Percentiles rank a stretch among this genome's conserved stretches.
Conservation (phyloP, 2,113 vertebrate genomes). For the Stictonetta naevosa region DNA sequence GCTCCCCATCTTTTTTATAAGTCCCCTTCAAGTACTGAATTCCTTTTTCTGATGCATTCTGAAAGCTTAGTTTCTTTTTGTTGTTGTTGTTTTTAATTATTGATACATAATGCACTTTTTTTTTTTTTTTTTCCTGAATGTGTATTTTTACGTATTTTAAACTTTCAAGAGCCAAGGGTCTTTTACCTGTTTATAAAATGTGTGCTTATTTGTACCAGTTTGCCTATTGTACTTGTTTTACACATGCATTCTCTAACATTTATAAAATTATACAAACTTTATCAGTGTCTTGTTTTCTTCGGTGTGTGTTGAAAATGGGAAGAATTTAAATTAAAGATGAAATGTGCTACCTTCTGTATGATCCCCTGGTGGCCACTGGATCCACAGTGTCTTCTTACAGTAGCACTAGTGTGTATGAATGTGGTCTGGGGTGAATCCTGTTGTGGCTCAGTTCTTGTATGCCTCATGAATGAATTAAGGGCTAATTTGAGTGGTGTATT, state of each 20-base stretch:
- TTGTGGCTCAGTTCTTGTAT: neutral
- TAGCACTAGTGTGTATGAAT: accelerated
- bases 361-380: neutral
- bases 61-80: neutral
- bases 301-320: neutral
- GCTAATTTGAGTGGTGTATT: neutral
- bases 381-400: neutral
- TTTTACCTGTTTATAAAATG: neutral
- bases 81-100: neutral
- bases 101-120: neutral
- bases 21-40: too few species aligned
- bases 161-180: neutral
- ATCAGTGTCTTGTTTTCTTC: neutral
- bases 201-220: neutral
- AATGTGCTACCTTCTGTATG: neutral
- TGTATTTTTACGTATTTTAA: neutral
- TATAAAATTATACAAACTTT: neutral
- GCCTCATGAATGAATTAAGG: neutral
- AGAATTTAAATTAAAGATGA: neutral
- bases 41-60: neutral
- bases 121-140: neutral
- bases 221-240: neutral
- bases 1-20: too few species aligned
- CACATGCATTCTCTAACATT: neutral
- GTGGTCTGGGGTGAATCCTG: neutral